These are phyloP conservation scores for Vireo griseus DNA, from an alignment of 2,797 vertebrate species.

Conservation along the genomic window DNA sequence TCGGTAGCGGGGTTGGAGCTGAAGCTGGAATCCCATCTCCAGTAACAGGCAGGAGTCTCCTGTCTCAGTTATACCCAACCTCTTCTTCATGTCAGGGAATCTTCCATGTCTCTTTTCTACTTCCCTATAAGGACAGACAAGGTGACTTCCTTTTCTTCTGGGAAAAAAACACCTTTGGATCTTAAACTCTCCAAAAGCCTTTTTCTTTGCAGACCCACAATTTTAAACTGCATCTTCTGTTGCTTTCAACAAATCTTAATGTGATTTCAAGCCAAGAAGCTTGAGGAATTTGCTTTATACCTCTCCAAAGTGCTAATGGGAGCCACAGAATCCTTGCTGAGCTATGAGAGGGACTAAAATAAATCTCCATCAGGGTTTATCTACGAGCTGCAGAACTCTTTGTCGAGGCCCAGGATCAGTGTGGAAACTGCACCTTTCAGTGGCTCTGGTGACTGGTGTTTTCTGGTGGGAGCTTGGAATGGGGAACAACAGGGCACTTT, in stretches of 20 bases:
- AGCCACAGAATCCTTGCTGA: not conserved
- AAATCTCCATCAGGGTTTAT: not conserved
- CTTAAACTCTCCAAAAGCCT: not conserved
- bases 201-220: not conserved
- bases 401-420: rapidly evolving
- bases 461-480: not conserved
- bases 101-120: not conserved
- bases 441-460: not conserved
- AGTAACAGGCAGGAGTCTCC: not conserved
- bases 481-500: not conserved
- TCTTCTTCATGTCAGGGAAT: rapidly evolving
- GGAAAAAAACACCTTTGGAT: not conserved
- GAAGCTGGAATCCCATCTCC: not conserved
- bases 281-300: not conserved
- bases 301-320: not conserved
- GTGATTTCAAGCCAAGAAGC: rapidly evolving
- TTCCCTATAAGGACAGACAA: not conserved
- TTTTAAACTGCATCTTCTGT: not conserved
- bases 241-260: not conserved
- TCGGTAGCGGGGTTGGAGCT: rapidly evolving
- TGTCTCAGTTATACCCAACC: not conserved
- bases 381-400: not conserved
- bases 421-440: not conserved
- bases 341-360: not conserved
- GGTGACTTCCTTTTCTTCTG: not conserved